Evolutionary conservation across 2,113 vertebrate species (phyloP).

Genomic region (Bolborhynchus lineola): DNA sequence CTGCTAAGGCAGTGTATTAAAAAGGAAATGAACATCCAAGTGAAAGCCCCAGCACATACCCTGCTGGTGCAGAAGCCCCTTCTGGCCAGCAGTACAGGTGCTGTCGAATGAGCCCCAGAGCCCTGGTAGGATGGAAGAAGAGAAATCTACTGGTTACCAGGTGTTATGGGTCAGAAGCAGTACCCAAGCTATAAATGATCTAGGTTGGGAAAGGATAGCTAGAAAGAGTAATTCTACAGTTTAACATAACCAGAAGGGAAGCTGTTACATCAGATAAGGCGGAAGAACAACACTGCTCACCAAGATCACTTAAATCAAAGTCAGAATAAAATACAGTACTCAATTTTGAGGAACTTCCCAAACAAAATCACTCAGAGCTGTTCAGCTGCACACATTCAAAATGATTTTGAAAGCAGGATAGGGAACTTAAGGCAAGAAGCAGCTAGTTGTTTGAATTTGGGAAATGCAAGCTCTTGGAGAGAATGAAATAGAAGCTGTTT

Average conservation of each 20-base stretch:
- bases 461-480: not conserved
- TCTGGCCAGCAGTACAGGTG: not conserved
- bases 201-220: not conserved
- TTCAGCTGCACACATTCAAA: not conserved
- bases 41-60: not conserved
- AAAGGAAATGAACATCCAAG: conserved; percentile 16
- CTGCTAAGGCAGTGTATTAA: not conserved
- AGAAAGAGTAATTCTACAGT: not conserved
- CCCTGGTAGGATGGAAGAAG: not conserved
- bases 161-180: not conserved
- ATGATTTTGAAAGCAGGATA: not conserved
- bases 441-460: conserved; percentile 27
- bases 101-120: not conserved
- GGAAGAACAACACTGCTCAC: not conserved
- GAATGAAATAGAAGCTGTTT: conserved; percentile 13
- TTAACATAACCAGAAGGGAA: not conserved
- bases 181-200: not conserved
- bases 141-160: not conserved
- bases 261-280: not conserved
- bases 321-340: not conserved
- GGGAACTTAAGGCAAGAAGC: not conserved
- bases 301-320: not conserved
- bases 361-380: not conserved
- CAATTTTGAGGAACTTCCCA: not conserved
- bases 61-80: not conserved